Evolutionary conservation across 53 echinoderm and acorn worm species (phyloP).

Genomic region (Temnopleurus reevesii): DNA sequence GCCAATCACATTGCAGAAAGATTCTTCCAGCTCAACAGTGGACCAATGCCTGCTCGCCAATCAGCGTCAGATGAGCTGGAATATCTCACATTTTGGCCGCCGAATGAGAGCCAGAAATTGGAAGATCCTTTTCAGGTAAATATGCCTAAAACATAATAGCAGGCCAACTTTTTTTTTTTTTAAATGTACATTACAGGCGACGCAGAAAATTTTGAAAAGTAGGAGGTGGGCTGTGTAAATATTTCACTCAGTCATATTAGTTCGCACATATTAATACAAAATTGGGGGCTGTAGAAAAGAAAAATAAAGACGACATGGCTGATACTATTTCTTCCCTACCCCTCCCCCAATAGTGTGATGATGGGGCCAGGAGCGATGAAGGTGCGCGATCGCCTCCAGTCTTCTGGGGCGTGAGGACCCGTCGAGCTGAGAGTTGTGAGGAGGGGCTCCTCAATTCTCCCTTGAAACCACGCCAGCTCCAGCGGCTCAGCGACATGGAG

Average conservation of each 20-base stretch:
- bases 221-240: too few species aligned
- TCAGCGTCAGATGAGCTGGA: constrained; percentile 54
- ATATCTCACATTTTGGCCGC: constrained; percentile 12
- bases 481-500: constrained; percentile 56
- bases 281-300: too few species aligned
- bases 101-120: background rate
- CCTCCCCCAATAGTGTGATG: too few species aligned
- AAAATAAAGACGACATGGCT: too few species aligned
- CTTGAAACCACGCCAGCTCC: constrained; percentile 50
- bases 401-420: constrained; percentile 9
- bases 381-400: constrained; percentile 13
- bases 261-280: too few species aligned
- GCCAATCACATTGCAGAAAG: constrained; percentile 43
- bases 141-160: too few species aligned
- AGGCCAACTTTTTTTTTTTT: too few species aligned
- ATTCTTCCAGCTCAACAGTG: background rate
- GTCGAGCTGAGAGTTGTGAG: constrained; percentile 35
- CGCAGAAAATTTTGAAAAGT: too few species aligned
- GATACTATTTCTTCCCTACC: too few species aligned
- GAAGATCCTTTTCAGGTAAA: background rate
- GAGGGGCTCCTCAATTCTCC: constrained; percentile 17
- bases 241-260: too few species aligned
- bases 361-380: constrained; percentile 35
- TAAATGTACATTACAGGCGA: too few species aligned
- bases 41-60: background rate